These are phyloP conservation scores for Laspeyria flexula DNA, from an alignment of 2,888 invertebrate species.

Conservation along the genomic window DNA sequence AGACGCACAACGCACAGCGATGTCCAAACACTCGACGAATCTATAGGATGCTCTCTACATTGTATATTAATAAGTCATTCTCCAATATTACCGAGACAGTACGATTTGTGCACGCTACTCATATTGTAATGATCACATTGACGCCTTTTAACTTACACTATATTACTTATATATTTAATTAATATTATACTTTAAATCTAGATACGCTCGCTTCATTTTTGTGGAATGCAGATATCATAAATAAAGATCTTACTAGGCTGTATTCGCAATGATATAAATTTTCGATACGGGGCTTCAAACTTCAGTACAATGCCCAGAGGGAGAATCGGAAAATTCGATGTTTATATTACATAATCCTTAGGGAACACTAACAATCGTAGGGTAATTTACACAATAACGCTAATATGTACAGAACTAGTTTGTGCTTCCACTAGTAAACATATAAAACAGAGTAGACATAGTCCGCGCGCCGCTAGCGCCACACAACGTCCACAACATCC, in stretches of 20 bases:
- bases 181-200: slow-evolving; percentile 69
- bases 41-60: slow-evolving; percentile 77
- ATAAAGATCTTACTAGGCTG: slow-evolving; percentile 73
- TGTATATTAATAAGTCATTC: slow-evolving; percentile 65
- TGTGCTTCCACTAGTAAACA: slow-evolving; percentile 79
- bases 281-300: slow-evolving; percentile 68
- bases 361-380: slow-evolving; percentile 68
- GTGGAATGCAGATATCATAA: slow-evolving; percentile 83
- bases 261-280: slow-evolving; percentile 62
- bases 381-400: slow-evolving; percentile 81
- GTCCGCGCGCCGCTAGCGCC: slow-evolving; percentile 30
- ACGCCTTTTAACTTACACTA: slow-evolving; percentile 78
- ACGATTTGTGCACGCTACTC: slow-evolving; percentile 83
- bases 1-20: slow-evolving; percentile 75
- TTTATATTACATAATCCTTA: slow-evolving; percentile 75
- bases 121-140: slow-evolving; percentile 81
- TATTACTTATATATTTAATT: slow-evolving; percentile 63
- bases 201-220: slow-evolving; percentile 73
- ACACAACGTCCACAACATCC: slow-evolving; percentile 54
- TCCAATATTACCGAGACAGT: slow-evolving; percentile 70
- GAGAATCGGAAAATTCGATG: slow-evolving; percentile 78
- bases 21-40: slow-evolving; percentile 75
- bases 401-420: slow-evolving; percentile 83
- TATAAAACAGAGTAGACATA: slow-evolving; percentile 54
- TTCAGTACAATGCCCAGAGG: slow-evolving; percentile 80